Percentiles rank a stretch among this genome's conserved stretches.
phyloP scores from a whole-genome alignment of 2,113 vertebrate genomes.

The Burhinus oedicnemus region DNA sequence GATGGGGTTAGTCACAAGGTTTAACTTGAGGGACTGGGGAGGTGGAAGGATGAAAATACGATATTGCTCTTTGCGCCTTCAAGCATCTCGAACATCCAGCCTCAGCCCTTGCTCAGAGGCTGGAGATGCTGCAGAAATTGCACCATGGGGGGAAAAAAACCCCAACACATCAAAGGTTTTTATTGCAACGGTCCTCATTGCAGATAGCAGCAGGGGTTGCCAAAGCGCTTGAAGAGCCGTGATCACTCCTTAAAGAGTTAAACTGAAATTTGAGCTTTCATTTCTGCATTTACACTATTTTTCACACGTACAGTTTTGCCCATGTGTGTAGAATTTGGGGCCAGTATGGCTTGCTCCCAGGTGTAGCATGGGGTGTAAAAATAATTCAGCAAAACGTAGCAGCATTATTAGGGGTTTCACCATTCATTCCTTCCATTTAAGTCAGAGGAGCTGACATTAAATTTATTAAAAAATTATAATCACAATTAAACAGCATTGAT shows the following conservation, averaged over 20 bases:
- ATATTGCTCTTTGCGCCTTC: fast-evolving
- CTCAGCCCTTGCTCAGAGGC: neutral
- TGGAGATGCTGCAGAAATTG: neutral
- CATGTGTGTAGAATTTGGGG: neutral
- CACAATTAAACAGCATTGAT: neutral
- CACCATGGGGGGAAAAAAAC: fast-evolving
- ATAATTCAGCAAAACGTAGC: neutral
- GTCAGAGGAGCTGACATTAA: neutral
- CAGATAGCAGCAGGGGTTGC: neutral
- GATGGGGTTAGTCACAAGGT: neutral
- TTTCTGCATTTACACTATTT: neutral
- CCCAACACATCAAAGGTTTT: neutral
- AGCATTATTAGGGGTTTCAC: neutral
- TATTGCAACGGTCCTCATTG: neutral
- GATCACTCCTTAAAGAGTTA: neutral
- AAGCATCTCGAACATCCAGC: neutral
- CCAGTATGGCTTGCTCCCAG: neutral
- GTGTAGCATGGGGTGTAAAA: neutral
- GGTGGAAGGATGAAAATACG: neutral
- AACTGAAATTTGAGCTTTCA: neutral
- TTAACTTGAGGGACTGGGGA: neutral
- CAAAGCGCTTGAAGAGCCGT: fast-evolving
- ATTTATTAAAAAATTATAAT: neutral
- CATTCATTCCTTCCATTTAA: neutral
- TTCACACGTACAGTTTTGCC: fast-evolving